phyloP scores from a whole-genome alignment of 2,113 vertebrate genomes.

The Nibea coibor region DNA sequence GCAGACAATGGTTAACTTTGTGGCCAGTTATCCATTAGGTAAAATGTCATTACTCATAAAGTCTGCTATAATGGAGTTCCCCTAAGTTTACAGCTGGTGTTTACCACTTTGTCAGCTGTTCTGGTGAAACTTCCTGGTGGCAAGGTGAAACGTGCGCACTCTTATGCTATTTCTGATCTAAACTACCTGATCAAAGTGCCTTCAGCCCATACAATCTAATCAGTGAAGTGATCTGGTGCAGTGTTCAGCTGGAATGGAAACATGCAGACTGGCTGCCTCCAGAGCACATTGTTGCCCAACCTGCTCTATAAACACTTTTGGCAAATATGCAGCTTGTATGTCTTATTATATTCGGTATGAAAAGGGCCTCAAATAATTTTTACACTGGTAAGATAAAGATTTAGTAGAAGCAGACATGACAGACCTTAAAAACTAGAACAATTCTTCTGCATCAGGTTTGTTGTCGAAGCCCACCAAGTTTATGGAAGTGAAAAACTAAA shows the following conservation, averaged over 20 bases:
- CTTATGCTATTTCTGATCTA: not conserved
- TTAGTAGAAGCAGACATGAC: not conserved
- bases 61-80: not conserved
- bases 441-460: not conserved
- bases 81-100: not conserved
- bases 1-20: not conserved
- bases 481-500: not conserved
- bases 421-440: not conserved
- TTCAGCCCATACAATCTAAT: not conserved
- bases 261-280: constrained; percentile 13
- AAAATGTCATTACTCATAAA: not conserved
- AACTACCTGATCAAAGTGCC: constrained; percentile 36
- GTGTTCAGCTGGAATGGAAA: constrained; percentile 14
- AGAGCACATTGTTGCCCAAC: constrained; percentile 27
- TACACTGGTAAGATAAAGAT: too few relatives aligned
- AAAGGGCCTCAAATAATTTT: not conserved
- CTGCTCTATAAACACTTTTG: constrained; percentile 3
- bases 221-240: constrained; percentile 30
- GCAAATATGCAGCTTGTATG: not conserved
- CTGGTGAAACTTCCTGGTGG: constrained; percentile 10
- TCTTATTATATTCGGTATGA: too few relatives aligned
- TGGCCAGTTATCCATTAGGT: not conserved
- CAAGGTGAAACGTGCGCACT: not conserved
- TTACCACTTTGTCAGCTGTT: not conserved
- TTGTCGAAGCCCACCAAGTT: not conserved